A percentile compares a stretch with the other conserved stretches of the same genome.
These are phyloP conservation scores for Xylophagus ater DNA, from an alignment of 2,888 invertebrate genomes.

Conservation along the genomic window DNA sequence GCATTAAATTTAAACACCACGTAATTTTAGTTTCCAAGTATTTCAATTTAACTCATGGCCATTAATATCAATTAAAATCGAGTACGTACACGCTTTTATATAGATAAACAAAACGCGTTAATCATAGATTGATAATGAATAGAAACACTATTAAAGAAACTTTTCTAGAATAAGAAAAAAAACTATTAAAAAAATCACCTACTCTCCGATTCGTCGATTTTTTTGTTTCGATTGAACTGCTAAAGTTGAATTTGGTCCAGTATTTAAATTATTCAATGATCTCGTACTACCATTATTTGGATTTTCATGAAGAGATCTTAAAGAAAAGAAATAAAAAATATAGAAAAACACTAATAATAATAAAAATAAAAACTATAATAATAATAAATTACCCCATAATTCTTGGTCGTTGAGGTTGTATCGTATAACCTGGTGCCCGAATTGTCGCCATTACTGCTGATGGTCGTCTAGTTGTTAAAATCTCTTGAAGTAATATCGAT, in stretches of 20 bases:
- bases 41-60: too few relatives aligned
- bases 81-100: too few relatives aligned
- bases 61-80: too few relatives aligned
- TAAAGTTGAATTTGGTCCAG: slow-evolving; percentile 17
- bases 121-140: too few relatives aligned
- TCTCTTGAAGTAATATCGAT: slow-evolving; percentile 36
- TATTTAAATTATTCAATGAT: slow-evolving; percentile 27
- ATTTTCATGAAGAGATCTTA: slow-evolving; percentile 25
- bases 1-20: too few relatives aligned
- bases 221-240: slow-evolving; percentile 32
- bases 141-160: too few relatives aligned
- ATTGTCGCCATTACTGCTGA: slow-evolving; percentile 51
- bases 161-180: too few relatives aligned
- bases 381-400: slow-evolving; percentile 27
- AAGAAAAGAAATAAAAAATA: slow-evolving; percentile 4
- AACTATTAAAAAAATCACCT: too few relatives aligned
- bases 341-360: background rate
- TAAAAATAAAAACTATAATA: background rate
- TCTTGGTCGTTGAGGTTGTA: slow-evolving; percentile 19
- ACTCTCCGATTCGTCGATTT: slow-evolving; percentile 42
- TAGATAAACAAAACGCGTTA: too few relatives aligned
- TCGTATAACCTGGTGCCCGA: slow-evolving; percentile 13
- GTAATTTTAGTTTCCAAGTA: too few relatives aligned
- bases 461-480: slow-evolving; percentile 42
- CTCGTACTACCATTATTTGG: slow-evolving; percentile 23